Evolutionary conservation across 2,797 vertebrate species (phyloP).

Genomic region (Notoglanidium macrostoma): DNA sequence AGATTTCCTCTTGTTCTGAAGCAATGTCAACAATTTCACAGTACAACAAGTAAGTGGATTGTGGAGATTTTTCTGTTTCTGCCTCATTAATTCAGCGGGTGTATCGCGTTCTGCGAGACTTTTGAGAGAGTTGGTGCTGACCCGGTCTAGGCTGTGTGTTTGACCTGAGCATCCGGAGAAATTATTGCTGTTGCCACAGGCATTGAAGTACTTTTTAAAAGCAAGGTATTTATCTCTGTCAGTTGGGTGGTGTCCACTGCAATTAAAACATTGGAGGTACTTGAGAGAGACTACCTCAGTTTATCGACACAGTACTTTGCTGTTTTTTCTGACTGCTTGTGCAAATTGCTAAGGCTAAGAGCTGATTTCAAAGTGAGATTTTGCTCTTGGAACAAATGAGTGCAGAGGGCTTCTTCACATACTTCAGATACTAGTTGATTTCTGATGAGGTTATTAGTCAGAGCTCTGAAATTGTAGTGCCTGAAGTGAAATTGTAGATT

Average conservation of each 20-base stretch:
- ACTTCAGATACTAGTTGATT: conserved; percentile 32
- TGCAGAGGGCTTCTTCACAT: neutral
- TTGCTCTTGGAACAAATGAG: conserved; percentile 8
- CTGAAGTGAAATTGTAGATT: neutral
- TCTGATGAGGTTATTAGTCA: neutral
- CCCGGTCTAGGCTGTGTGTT: neutral
- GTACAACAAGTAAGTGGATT: conserved; percentile 1
- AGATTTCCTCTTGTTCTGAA: neutral
- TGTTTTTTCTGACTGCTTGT: neutral
- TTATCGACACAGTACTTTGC: neutral
- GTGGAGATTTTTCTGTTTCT: neutral
- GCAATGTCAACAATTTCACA: conserved; percentile 8
- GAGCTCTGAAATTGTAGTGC: conserved; percentile 3
- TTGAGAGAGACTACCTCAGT: neutral
- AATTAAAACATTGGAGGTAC: neutral
- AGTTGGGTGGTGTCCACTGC: neutral
- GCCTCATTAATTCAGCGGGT: conserved; percentile 13
- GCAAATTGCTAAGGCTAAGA: neutral
- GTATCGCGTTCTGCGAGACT: neutral
- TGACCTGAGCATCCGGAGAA: conserved; percentile 33
- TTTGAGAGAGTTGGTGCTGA: neutral
- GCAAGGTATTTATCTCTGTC: neutral
- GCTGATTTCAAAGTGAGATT: neutral
- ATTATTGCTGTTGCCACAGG: conserved; percentile 27
- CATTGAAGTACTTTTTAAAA: conserved; percentile 16